Evolutionary conservation across 2,797 vertebrate genomes (phyloP).

Genomic region (Labroides dimidiatus): DNA sequence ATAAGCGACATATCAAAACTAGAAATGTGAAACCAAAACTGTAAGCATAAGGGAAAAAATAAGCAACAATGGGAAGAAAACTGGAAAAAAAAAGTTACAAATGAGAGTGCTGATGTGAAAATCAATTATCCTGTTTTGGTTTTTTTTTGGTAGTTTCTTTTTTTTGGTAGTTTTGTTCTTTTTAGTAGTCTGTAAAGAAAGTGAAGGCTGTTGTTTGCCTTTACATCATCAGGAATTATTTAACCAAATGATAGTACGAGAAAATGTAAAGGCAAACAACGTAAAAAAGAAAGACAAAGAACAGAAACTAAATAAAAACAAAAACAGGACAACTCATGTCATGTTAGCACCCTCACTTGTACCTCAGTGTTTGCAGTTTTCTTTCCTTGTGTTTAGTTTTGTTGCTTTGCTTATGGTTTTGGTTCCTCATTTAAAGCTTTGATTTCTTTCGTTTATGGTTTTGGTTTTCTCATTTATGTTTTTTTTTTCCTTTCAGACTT

Average conservation of each 20-base stretch:
- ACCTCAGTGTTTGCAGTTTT: conserved; percentile 41
- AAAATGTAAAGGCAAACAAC: conserved; percentile 51
- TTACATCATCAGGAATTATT: conserved; percentile 8
- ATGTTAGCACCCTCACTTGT: conserved; percentile 54
- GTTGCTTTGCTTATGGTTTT: conserved; percentile 53
- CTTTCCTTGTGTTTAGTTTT: conserved; percentile 38
- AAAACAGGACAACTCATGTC: conserved; percentile 26
- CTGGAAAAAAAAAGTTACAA: conserved; percentile 47
- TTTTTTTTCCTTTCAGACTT: conserved; percentile 69
- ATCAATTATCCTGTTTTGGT: conserved; percentile 31
- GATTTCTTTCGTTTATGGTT: conserved; percentile 55
- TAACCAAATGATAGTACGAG: background rate
- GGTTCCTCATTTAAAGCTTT: conserved; percentile 62
- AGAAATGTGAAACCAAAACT: conserved; percentile 61
- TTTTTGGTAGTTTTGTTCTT: background rate
- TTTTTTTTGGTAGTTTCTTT: background rate
- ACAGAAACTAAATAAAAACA: background rate
- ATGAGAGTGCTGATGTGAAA: conserved; percentile 52
- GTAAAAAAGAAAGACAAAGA: conserved; percentile 10
- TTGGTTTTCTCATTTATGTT: conserved; percentile 71
- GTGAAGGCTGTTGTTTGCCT: conserved; percentile 30
- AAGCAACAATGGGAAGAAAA: conserved; percentile 37
- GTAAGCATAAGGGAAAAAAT: conserved; percentile 38
- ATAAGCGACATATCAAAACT: conserved; percentile 63
- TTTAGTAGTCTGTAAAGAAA: background rate